phyloP scores from a whole-genome alignment of 2,888 invertebrate species.

The Boloria euphrosyne region DNA sequence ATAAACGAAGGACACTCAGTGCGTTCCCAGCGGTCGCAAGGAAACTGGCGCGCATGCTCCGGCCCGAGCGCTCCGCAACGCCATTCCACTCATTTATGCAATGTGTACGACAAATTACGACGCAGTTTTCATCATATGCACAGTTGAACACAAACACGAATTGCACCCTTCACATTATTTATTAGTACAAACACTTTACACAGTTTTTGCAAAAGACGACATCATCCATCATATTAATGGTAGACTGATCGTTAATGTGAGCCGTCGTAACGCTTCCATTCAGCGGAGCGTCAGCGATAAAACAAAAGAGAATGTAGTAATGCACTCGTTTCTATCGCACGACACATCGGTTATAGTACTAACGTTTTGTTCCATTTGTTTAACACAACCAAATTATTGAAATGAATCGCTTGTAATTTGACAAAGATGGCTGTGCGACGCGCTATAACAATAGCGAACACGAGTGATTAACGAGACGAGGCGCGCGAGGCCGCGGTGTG shows the following conservation, averaged over 20 bases:
- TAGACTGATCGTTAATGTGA: slow-evolving; percentile 73
- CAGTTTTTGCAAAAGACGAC: slow-evolving; percentile 76
- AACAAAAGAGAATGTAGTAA: slow-evolving; percentile 80
- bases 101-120: slow-evolving; percentile 79
- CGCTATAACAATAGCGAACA: slow-evolving; percentile 80
- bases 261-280: slow-evolving; percentile 76
- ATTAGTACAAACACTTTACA: slow-evolving; percentile 73
- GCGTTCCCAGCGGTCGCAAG: slow-evolving; percentile 75
- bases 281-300: slow-evolving; percentile 74
- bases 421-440: slow-evolving; percentile 81
- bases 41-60: slow-evolving; percentile 81
- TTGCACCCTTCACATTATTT: slow-evolving; percentile 73
- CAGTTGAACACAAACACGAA: slow-evolving; percentile 68
- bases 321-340: slow-evolving; percentile 63
- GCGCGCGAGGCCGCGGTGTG: slow-evolving; percentile 82
- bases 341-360: slow-evolving; percentile 59
- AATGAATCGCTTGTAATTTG: slow-evolving; percentile 77
- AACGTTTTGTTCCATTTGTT: slow-evolving; percentile 70
- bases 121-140: slow-evolving; percentile 76
- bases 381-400: slow-evolving; percentile 64
- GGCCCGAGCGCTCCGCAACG: slow-evolving; percentile 81
- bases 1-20: slow-evolving; percentile 82
- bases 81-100: slow-evolving; percentile 81
- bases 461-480: slow-evolving; percentile 82
- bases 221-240: slow-evolving; percentile 80